Conservation (phyloP, 2,888 invertebrate species). For the Hedya salicella region DNA sequence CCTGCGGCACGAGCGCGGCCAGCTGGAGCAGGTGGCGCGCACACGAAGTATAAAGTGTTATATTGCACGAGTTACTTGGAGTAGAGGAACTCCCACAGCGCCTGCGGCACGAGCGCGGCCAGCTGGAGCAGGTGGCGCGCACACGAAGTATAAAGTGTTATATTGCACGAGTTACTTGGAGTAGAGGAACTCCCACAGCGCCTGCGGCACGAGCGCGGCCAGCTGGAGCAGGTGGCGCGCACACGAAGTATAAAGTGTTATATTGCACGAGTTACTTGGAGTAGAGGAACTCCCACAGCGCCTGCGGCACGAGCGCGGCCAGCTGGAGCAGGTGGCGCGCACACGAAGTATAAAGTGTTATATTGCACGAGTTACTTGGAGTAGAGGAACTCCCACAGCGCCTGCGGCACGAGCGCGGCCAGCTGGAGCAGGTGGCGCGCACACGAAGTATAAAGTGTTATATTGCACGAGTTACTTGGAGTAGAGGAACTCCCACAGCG, state of each 20-base stretch:
- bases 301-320: constrained; percentile 82
- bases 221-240: constrained; percentile 87
- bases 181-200: constrained; percentile 93
- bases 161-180: constrained; percentile 80
- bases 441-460: no score
- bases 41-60: no score
- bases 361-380: constrained; percentile 88
- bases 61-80: constrained; percentile 86
- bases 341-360: no score
- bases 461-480: constrained; percentile 88
- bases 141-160: no score
- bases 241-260: no score
- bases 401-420: constrained; percentile 90
- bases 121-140: constrained; percentile 58
- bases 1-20: constrained; percentile 87
- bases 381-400: constrained; percentile 93
- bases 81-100: constrained; percentile 91
- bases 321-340: neutral
- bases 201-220: constrained; percentile 90
- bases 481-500: constrained; percentile 93
- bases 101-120: constrained; percentile 87
- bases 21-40: constrained; percentile 57
- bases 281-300: constrained; percentile 70
- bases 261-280: constrained; percentile 87
- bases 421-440: constrained; percentile 89